Conservation (phyloP, 2,113 vertebrate species). For the Toxostoma redivivum region DNA sequence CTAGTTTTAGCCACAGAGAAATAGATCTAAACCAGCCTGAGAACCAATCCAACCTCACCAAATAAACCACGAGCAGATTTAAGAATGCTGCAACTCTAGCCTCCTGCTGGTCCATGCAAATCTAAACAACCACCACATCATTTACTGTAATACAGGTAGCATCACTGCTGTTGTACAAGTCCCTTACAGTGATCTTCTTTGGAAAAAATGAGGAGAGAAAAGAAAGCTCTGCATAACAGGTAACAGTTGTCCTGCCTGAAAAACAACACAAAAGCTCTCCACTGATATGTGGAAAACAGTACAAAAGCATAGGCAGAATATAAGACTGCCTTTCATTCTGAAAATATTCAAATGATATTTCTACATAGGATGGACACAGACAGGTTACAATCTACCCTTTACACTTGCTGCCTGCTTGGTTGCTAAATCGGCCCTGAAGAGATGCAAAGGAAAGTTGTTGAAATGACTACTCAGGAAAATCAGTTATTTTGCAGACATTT, state of each 20-base stretch:
- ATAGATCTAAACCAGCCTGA: not conserved
- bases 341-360: not conserved
- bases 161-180: not conserved
- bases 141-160: not conserved
- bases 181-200: not conserved
- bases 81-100: not conserved
- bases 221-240: not conserved
- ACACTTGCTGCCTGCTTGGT: not conserved
- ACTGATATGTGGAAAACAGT: not conserved
- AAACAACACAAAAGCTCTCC: not conserved
- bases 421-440: not conserved
- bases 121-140: not conserved
- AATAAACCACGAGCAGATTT: not conserved
- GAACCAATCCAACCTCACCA: not conserved
- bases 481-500: not conserved
- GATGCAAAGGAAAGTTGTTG: not conserved
- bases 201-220: not conserved
- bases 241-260: not conserved
- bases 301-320: not conserved
- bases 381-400: not conserved
- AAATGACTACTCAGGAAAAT: not conserved
- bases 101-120: not conserved
- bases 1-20: not conserved
- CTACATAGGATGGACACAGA: not conserved
- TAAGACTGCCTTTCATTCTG: not conserved